phyloP scores from a whole-genome alignment of 1,140 invertebrate genomes.

The Lepeophtheirus salmonis region DNA sequence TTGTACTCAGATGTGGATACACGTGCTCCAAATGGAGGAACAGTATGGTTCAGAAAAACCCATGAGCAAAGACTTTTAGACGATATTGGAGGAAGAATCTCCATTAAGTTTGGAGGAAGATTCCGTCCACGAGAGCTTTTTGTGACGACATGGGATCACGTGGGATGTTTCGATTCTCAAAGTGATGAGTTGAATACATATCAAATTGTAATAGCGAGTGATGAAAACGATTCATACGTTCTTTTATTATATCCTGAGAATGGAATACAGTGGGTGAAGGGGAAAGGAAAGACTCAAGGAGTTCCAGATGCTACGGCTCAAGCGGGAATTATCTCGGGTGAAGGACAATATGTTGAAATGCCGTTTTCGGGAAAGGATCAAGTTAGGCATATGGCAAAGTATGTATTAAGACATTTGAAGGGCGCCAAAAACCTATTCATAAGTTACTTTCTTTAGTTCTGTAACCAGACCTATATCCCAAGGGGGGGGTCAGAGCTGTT shows the following conservation, averaged over 20 bases:
- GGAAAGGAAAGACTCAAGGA: constrained; percentile 37
- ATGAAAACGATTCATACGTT: constrained; percentile 57
- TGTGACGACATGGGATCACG: constrained; percentile 52
- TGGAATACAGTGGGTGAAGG: constrained; percentile 77
- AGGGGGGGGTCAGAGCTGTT: no score
- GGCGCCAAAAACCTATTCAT: no score
- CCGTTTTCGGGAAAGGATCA: constrained; percentile 71
- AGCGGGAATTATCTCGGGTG: constrained; percentile 61
- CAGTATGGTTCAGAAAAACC: constrained; percentile 43
- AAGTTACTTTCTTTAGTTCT: no score
- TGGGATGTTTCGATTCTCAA: constrained; percentile 38
- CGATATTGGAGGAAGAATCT: not conserved
- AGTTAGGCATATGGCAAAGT: constrained; percentile 51
- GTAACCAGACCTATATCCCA: no score
- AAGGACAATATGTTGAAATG: constrained; percentile 47
- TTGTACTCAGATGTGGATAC: constrained; percentile 81
- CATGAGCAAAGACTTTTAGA: not conserved
- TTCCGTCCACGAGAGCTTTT: constrained; percentile 47
- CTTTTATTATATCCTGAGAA: constrained; percentile 65
- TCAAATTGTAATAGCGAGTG: constrained; percentile 61
- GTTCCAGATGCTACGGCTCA: constrained; percentile 69
- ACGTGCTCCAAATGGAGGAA: constrained; percentile 37
- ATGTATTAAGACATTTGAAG: constrained; percentile 24
- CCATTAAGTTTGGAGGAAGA: constrained; percentile 31
- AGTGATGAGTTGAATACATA: constrained; percentile 45